Conservation (phyloP, 2,113 vertebrate genomes). For the Tretioscincus oriximinensis region DNA sequence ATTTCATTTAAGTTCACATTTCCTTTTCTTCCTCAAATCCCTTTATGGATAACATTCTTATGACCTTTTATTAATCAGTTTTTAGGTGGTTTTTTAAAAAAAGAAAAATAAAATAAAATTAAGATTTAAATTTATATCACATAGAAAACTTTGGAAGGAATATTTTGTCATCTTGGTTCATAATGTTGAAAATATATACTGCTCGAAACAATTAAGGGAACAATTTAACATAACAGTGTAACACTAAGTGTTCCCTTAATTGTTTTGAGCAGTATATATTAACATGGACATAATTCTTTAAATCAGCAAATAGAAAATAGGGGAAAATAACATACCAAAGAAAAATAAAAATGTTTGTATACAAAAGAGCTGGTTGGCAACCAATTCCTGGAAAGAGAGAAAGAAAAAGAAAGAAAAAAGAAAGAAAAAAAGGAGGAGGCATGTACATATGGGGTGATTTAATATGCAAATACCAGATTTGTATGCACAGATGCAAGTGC, state of each 20-base stretch:
- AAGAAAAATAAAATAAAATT: not conserved
- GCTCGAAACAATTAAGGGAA: no score
- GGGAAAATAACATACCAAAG: constrained; percentile 3
- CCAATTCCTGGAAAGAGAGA: constrained; percentile 1
- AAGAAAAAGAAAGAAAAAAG: no score
- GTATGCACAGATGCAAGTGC: constrained; percentile 31
- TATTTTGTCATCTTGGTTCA: constrained; percentile 38
- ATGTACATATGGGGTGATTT: constrained; percentile 32
- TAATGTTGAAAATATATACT: constrained; percentile 16
- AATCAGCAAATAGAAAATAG: constrained; percentile 14
- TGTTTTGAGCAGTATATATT: no score
- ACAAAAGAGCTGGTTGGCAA: constrained; percentile 18
- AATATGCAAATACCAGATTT: constrained; percentile 50
- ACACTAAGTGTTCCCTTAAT: no score
- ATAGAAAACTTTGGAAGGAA: constrained; percentile 13
- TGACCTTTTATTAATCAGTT: constrained; percentile 25
- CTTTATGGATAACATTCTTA: constrained; percentile 30
- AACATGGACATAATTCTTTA: constrained; percentile 36
- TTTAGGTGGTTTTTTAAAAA: constrained; percentile 8
- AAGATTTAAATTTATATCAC: not conserved
- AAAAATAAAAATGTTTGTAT: constrained; percentile 14
- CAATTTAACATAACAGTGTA: no score
- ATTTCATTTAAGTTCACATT: no score
- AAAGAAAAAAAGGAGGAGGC: not conserved
- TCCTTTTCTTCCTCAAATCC: not conserved